phyloP scores from a whole-genome alignment of 2,797 vertebrate species.

The Pseudocheirus occidentalis region DNA sequence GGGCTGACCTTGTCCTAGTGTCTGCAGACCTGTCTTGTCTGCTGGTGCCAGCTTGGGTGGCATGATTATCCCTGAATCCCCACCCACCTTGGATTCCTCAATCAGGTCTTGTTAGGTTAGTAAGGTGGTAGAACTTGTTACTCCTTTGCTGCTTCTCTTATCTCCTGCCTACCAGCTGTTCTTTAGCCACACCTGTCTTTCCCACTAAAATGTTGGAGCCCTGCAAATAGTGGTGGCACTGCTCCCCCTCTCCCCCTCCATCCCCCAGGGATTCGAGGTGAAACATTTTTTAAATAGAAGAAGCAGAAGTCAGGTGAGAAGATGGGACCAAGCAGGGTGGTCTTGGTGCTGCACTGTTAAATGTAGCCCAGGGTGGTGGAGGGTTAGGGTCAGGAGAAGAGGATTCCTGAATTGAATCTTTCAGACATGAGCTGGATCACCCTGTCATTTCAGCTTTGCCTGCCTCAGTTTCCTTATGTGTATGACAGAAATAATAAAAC shows the following conservation, averaged over 20 bases:
- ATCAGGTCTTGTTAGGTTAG: neutral
- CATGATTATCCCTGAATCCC: too few species aligned
- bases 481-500: neutral
- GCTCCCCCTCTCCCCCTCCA: neutral
- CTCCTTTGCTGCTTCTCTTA: neutral
- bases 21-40: neutral
- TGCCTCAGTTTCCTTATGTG: neutral
- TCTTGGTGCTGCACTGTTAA: neutral
- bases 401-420: neutral
- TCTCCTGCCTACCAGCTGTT: neutral
- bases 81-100: neutral
- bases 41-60: neutral
- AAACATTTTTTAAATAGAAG: neutral
- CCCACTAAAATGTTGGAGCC: neutral
- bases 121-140: neutral
- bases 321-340: neutral
- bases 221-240: neutral
- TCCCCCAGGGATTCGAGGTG: neutral
- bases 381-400: neutral
- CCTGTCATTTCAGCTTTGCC: neutral
- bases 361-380: neutral
- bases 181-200: neutral
- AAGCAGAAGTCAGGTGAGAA: neutral
- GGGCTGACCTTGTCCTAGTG: neutral
- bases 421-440: neutral